Base-by-base conservation (phyloP, 2,113 vertebrate species). In the Rhineura floridana region DNA sequence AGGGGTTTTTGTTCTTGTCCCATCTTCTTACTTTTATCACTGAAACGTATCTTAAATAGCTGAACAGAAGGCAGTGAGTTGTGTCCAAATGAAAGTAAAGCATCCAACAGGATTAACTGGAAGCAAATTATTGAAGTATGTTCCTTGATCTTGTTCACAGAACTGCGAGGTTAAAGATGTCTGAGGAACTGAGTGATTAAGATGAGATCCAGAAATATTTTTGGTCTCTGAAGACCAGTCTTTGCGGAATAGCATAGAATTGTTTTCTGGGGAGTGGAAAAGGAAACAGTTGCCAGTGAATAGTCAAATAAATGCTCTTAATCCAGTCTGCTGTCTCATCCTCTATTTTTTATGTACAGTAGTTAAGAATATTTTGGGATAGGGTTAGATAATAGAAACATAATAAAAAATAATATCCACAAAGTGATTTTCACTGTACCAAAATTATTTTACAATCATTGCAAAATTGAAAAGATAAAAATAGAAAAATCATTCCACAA, bases 241-340 rank as follows among this genome's bases (percentile, higher is more conserved):
- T 84, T 89, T 77, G 77, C 28, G 79, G 90, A 89, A 36, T 0
- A 75, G 73, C 36, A 86, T 76, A 2, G 15, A 67, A 7, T n/a
- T 10, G 10, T 91, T 96, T 97, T 93, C 79, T 59, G 55, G 55
- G 21, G 97, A 96, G 67, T 77, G 25, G 83, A 94, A 93, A 91
- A 95, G 88, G 93, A 65, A 93, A 93, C 0, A 93, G 77, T 82
- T 76, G 62, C 70, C 36, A 65, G 19, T 93, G 70, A 95, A 72
- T 76, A 79, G 36, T 70, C 30, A 76, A 86, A 70, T 81, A 0
- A 0, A 6, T 6, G 6, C 19, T 23, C 15, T 69, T 82, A 79
- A 52, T 11, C 69, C 67, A 70, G 9, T 39, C 79, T 73, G 12
- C 73, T 89, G 15, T 39, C 42, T 89, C 50, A 13, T 23, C 30